Percentiles rank a stretch among this genome's conserved stretches.
phyloP scores from a whole-genome alignment of 92 coral and sea anemone species.

The Hydrozoanthus gracilis region DNA sequence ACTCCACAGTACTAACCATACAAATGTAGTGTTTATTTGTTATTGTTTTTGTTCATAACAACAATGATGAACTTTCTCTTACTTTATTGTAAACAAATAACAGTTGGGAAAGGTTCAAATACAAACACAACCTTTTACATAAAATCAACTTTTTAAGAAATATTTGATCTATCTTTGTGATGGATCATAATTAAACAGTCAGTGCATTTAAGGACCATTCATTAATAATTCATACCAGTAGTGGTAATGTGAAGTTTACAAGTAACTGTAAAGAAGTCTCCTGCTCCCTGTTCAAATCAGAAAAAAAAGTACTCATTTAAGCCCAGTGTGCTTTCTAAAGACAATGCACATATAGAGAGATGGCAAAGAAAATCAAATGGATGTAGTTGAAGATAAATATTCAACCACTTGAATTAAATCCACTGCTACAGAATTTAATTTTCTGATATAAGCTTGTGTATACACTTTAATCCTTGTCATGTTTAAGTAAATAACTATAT shows the following conservation, averaged over 20 bases:
- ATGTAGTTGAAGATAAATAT: constrained; percentile 8
- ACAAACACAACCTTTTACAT: constrained; percentile 7
- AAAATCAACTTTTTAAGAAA: background rate
- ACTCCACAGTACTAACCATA: background rate
- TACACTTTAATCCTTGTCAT: constrained; percentile 2
- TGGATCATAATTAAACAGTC: constrained; percentile 2
- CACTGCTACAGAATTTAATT: constrained; percentile 10
- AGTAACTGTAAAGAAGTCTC: constrained; percentile 6
- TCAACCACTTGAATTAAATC: constrained; percentile 1
- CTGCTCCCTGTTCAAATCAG: background rate
- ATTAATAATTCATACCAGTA: background rate
- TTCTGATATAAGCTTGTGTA: constrained; percentile 3
- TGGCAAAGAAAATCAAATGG: constrained; percentile 12
- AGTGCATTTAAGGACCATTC: constrained; percentile 12
- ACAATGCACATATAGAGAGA: constrained; percentile 2
- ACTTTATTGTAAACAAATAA: constrained; percentile 4
- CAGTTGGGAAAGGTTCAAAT: constrained; percentile 8
- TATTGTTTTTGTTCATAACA: constrained; percentile 19
- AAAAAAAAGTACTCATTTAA: background rate
- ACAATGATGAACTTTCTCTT: background rate
- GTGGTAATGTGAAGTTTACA: constrained; percentile 6
- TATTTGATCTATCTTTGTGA: background rate
- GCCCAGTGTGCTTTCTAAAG: constrained; percentile 11
- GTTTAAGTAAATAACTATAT: constrained; percentile 4
- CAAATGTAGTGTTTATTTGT: constrained; percentile 6